These are phyloP conservation scores for Ascidia mentula DNA, from an alignment of 23 tunicate species.

Conservation along the genomic window DNA sequence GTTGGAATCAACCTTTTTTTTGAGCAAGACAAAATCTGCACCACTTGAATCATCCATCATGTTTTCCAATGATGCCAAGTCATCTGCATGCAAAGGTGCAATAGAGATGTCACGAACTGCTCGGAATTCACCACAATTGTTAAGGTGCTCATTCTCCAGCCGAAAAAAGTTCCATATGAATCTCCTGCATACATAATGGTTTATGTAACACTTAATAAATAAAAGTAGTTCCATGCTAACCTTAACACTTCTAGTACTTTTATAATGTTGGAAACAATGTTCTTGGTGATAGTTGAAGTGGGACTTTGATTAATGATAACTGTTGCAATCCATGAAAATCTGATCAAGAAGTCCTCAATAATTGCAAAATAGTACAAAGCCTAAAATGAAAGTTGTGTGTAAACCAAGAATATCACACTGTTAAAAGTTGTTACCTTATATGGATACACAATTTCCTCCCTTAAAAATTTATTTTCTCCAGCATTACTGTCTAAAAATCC, in stretches of 20 bases:
- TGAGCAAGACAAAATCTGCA: conserved; percentile 37
- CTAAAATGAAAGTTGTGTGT: conserved; percentile 12
- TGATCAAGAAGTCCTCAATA: conserved; percentile 48
- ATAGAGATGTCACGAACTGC: conserved; percentile 97
- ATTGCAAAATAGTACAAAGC: conserved; percentile 76
- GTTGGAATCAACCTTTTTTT: neutral
- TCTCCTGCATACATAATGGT: conserved; percentile 72
- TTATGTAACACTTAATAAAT: neutral
- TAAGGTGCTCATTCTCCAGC: conserved; percentile 97
- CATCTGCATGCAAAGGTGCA: conserved; percentile 84
- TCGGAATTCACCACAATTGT: conserved; percentile 99
- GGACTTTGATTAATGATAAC: conserved; percentile 39
- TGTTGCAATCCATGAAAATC: conserved; percentile 82
- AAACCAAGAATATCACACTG: neutral
- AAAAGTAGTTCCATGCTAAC: too few relatives aligned
- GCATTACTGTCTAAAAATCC: conserved; percentile 91
- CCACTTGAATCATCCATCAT: conserved; percentile 85
- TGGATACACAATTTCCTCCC: conserved; percentile 91
- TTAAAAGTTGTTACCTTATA: conserved; percentile 49
- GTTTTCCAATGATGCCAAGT: conserved; percentile 52
- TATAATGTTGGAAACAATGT: conserved; percentile 26
- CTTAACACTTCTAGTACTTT: conserved; percentile 69
- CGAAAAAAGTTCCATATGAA: conserved; percentile 99
- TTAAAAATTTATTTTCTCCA: conserved; percentile 80
- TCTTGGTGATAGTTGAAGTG: neutral